Conservation (phyloP, 2,797 vertebrate species). For the Crocidura indochinensis region DNA sequence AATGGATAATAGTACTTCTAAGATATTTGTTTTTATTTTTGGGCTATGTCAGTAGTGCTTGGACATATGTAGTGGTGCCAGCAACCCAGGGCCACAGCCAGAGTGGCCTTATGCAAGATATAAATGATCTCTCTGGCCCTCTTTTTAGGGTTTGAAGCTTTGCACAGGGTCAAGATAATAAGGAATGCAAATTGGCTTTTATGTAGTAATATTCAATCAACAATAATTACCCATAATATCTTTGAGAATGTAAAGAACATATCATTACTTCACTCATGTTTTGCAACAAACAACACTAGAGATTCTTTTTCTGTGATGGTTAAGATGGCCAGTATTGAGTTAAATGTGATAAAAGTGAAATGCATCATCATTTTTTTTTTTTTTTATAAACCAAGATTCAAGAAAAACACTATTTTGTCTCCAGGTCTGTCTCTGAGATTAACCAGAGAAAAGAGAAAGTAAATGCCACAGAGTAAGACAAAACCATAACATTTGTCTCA, state of each 20-base stretch:
- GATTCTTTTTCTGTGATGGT: neutral
- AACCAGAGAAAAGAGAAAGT: neutral
- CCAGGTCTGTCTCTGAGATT: neutral
- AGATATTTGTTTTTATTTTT: no score
- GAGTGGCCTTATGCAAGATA: no score
- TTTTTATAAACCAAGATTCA: slow-evolving; percentile 14
- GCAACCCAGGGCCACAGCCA: no score
- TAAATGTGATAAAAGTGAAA: slow-evolving; percentile 48
- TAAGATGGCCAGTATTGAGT: neutral
- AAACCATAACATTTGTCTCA: neutral
- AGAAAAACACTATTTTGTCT: slow-evolving; percentile 24
- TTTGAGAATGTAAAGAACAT: neutral
- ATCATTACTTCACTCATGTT: slow-evolving; percentile 25
- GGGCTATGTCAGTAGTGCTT: no score
- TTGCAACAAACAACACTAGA: slow-evolving; percentile 26
- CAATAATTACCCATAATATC: neutral
- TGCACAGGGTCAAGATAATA: neutral
- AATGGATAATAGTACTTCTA: neutral
- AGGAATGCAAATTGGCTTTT: neutral
- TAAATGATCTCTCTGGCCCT: no score
- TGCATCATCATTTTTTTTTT: neutral
- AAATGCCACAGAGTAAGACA: neutral
- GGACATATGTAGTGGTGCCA: no score
- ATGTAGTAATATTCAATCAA: neutral
- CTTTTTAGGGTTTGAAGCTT: no score